A percentile compares a stretch with the other conserved stretches of the same genome.
phyloP scores from a whole-genome alignment of 1,140 invertebrate species.

The Cyclina sinensis region DNA sequence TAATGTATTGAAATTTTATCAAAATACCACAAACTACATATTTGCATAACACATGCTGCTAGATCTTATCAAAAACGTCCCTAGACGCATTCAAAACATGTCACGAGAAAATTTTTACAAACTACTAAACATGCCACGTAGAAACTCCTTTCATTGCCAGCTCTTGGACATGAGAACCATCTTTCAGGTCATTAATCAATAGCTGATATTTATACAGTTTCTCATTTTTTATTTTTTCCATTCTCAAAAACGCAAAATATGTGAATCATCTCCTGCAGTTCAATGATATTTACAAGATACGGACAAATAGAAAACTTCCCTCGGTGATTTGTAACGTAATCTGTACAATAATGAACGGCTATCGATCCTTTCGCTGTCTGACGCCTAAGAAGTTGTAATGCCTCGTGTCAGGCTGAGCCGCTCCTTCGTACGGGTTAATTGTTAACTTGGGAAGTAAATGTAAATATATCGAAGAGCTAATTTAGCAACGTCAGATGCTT shows the following conservation, averaged over 20 bases:
- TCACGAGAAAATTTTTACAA: no score
- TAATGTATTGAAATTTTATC: no score
- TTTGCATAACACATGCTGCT: no score
- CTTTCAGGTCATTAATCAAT: not conserved
- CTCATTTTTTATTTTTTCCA: not conserved
- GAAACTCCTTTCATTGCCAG: not conserved
- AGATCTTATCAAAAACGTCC: no score
- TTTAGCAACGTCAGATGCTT: not conserved
- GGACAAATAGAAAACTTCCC: slow-evolving; percentile 3
- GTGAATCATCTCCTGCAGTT: slow-evolving; percentile 7
- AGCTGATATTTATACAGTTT: not conserved
- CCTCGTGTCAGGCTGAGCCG: slow-evolving; percentile 3
- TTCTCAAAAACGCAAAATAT: slow-evolving; percentile 20
- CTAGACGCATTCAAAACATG: no score
- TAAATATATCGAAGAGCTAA: slow-evolving; percentile 12
- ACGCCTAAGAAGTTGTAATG: not conserved
- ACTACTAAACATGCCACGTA: not conserved
- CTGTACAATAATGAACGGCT: slow-evolving; percentile 15
- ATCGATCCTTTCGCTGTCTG: not conserved
- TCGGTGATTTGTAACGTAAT: slow-evolving; percentile 26
- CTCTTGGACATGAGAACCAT: not conserved
- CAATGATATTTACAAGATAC: not conserved
- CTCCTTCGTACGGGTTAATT: not conserved
- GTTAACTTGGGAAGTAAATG: slow-evolving; percentile 1
- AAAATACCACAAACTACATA: no score